A percentile compares a stretch with the other conserved stretches of the same genome.
Conservation (phyloP, 2,888 invertebrate species). For the Stenoptilia bipunctidactyla region DNA sequence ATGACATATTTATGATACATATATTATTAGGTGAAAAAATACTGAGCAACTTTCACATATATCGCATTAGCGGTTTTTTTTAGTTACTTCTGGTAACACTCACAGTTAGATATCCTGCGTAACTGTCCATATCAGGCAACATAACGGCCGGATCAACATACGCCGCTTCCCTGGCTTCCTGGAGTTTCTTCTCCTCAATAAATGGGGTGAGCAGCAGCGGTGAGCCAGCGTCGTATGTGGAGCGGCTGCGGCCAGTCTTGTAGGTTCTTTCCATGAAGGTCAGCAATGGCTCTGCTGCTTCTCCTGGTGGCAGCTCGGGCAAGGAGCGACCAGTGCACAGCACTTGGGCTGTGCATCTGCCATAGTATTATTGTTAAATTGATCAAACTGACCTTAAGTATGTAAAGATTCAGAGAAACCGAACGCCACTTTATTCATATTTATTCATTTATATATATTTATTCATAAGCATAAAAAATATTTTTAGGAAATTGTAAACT, state of each 20-base stretch:
- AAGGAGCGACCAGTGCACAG: constrained; percentile 22
- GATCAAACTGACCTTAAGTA: too few relatives aligned
- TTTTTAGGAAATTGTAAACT: too few relatives aligned
- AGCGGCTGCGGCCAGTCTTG: constrained; percentile 29
- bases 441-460: too few relatives aligned
- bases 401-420: too few relatives aligned
- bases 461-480: too few relatives aligned
- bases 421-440: too few relatives aligned
- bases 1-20: too few relatives aligned
- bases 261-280: constrained; percentile 54
- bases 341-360: constrained; percentile 33
- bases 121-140: constrained; percentile 58
- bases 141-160: constrained; percentile 45
- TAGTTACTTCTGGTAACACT: too few relatives aligned
- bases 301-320: constrained; percentile 52
- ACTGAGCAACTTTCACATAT: too few relatives aligned
- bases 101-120: constrained; percentile 60
- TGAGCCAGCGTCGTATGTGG: constrained; percentile 36
- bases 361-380: too few relatives aligned
- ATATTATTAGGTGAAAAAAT: too few relatives aligned
- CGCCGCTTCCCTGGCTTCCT: constrained; percentile 59
- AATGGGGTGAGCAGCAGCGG: constrained; percentile 68
- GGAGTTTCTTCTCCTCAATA: constrained; percentile 61
- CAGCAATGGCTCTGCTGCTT: constrained; percentile 56
- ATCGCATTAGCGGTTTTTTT: too few relatives aligned